Percentiles rank a stretch among this genome's conserved stretches.
Conservation (phyloP, 1,140 invertebrate genomes). For the Pseudomyrmex cubaensis region DNA sequence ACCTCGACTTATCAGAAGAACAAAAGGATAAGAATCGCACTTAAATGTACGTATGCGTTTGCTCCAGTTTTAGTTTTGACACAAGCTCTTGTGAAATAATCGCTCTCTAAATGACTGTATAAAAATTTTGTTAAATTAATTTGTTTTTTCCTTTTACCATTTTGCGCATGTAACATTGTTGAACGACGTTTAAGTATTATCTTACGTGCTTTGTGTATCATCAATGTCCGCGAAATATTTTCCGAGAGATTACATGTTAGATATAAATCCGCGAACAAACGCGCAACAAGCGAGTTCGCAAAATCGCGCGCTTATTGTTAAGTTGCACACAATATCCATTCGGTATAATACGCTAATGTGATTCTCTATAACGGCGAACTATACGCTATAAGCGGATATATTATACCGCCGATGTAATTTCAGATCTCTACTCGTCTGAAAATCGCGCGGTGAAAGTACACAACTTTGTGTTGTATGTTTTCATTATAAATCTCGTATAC, state of each 20-base stretch:
- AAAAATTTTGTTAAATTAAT: no score
- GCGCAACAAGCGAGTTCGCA: background rate
- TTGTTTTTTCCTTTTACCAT: no score
- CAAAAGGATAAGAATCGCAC: no score
- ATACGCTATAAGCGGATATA: background rate
- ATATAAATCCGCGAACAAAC: background rate
- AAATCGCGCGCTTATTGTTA: background rate
- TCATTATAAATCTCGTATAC: conserved; percentile 15
- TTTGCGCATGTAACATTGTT: no score
- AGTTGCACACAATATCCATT: background rate
- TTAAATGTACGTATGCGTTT: no score
- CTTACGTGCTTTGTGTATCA: no score
- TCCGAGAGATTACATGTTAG: background rate
- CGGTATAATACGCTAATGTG: background rate
- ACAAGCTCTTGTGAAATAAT: no score
- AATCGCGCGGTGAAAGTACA: conserved; percentile 40
- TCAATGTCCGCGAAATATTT: background rate
- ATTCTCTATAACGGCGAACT: background rate
- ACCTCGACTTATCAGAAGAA: no score
- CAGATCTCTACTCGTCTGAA: conserved; percentile 70
- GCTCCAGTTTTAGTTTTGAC: no score
- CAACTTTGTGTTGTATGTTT: conserved; percentile 11
- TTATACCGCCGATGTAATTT: conserved; percentile 67
- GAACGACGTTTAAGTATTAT: no score
- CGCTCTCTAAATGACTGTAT: no score